These are phyloP conservation scores for Papilio polytes DNA, from an alignment of 1,140 invertebrate genomes.

Conservation along the genomic window DNA sequence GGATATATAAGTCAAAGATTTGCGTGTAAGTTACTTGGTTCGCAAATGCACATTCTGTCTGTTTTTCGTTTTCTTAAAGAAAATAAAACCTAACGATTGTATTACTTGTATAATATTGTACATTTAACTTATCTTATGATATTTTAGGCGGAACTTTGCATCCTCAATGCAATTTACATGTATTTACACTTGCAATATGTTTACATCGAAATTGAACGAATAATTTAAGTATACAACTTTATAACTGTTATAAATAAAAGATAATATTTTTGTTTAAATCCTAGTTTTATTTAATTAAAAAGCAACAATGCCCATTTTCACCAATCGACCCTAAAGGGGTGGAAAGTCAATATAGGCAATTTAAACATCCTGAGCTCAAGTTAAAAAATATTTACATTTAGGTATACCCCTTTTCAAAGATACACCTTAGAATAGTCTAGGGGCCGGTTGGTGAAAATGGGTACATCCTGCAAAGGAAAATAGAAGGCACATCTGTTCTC, in stretches of 20 bases:
- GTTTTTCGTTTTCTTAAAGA: neutral
- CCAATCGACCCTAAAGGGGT: too few relatives aligned
- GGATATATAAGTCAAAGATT: too few relatives aligned
- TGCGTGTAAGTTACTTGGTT: neutral
- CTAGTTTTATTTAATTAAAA: neutral
- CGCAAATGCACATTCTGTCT: neutral
- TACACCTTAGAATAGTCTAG: too few relatives aligned
- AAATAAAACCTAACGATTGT: neutral
- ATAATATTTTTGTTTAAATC: slow-evolving; percentile 8
- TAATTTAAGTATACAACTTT: slow-evolving; percentile 23
- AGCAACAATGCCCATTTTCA: neutral
- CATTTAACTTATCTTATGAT: neutral
- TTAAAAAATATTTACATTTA: too few relatives aligned
- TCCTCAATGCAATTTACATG: neutral
- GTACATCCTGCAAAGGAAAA: too few relatives aligned
- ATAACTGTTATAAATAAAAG: slow-evolving; percentile 29
- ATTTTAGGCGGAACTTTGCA: neutral
- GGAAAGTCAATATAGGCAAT: too few relatives aligned
- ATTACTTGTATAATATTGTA: too few relatives aligned
- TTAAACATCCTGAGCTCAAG: neutral
- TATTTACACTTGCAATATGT: neutral
- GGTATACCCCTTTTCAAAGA: too few relatives aligned
- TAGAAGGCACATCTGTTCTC: too few relatives aligned
- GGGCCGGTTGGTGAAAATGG: too few relatives aligned
- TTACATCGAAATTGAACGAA: neutral